Conservation (phyloP, 2,113 vertebrate genomes). For the Dissostichus mawsoni region DNA sequence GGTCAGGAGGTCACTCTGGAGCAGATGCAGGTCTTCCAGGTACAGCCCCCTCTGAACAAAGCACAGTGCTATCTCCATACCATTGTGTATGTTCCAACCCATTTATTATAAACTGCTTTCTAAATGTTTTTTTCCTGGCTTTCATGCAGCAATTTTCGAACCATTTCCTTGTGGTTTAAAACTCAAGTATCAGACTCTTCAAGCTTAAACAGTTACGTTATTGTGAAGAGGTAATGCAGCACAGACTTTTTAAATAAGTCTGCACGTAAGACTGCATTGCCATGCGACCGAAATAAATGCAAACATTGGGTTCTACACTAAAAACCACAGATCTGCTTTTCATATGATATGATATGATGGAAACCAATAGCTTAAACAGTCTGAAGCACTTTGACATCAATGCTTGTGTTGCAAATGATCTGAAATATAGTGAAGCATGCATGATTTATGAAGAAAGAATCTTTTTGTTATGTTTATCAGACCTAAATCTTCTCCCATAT, state of each 20-base stretch:
- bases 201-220: background rate
- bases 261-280: background rate
- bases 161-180: background rate
- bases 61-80: background rate
- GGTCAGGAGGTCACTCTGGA: conserved; percentile 85
- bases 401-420: conserved; percentile 1
- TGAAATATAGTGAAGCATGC: background rate
- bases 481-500: background rate
- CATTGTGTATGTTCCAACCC: background rate
- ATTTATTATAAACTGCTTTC: background rate
- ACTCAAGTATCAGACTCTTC: background rate
- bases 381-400: background rate
- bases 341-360: conserved; percentile 9
- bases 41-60: conserved; percentile 48
- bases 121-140: background rate
- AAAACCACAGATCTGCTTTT: background rate
- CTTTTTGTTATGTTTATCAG: no score
- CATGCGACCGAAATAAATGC: background rate
- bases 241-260: conserved; percentile 21
- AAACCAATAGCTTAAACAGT: background rate
- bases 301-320: conserved; percentile 11
- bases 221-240: conserved; percentile 2
- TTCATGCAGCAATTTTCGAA: background rate
- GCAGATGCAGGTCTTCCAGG: conserved; percentile 87
- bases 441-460: background rate